Evolutionary conservation across 2,113 vertebrate species (phyloP).

Genomic region (Gorsachius goisagi): DNA sequence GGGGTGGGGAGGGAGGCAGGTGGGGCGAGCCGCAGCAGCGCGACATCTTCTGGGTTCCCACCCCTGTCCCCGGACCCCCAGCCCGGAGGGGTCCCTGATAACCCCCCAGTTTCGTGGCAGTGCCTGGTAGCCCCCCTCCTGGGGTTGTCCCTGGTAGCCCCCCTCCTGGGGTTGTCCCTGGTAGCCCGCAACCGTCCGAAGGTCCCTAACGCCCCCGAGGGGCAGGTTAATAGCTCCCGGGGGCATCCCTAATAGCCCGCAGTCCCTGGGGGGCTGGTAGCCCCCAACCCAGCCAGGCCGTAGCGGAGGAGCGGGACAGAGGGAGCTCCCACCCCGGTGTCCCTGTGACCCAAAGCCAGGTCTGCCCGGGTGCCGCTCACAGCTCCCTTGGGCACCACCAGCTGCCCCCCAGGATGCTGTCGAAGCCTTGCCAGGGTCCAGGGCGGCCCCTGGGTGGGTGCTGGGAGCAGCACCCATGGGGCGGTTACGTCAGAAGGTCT

Average conservation of each 20-base stretch:
- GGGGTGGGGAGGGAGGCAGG: too few species aligned
- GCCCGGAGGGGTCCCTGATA: neutral
- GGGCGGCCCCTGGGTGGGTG: too few species aligned
- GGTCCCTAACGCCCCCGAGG: neutral
- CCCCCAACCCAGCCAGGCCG: neutral
- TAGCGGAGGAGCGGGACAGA: neutral
- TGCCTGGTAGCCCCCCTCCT: neutral
- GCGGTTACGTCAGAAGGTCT: neutral
- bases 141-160: neutral
- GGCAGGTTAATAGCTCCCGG: neutral
- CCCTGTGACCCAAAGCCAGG: neutral
- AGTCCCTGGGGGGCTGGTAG: neutral
- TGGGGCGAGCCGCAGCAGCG: neutral
- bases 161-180: neutral
- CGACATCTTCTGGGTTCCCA: neutral
- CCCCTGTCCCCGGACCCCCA: neutral
- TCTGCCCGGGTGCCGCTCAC: neutral
- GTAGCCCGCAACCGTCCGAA: neutral
- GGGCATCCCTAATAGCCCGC: neutral
- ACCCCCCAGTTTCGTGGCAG: too few species aligned
- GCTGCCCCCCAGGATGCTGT: neutral
- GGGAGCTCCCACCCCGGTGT: neutral
- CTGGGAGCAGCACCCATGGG: neutral
- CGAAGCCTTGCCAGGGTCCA: fast-evolving
- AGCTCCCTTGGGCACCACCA: neutral